phyloP scores from a whole-genome alignment of 2,113 vertebrate genomes.

The Catharus fuscescens region DNA sequence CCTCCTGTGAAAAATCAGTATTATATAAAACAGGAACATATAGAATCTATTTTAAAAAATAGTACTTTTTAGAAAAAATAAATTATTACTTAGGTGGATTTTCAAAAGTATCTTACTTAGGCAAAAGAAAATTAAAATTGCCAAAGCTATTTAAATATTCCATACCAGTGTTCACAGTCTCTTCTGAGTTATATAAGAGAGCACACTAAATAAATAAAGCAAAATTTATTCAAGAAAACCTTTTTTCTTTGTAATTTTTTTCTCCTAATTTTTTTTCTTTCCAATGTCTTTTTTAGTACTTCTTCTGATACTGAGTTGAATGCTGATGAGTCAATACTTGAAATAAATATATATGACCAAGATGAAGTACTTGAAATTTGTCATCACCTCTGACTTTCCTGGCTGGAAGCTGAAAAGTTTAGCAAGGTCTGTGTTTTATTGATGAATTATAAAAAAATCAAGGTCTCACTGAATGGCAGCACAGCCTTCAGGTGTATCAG shows the following conservation, averaged over 20 bases:
- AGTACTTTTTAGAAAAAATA: not conserved
- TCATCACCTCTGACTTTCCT: not conserved
- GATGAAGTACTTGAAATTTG: not conserved
- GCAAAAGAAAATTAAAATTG: not conserved
- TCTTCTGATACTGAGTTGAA: not conserved
- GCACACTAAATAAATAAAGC: not conserved
- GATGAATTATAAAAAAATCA: not conserved
- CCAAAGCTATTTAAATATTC: not conserved
- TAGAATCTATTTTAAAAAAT: not conserved
- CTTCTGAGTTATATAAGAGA: not conserved
- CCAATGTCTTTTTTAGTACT: not conserved
- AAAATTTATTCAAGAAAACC: not conserved
- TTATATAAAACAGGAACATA: not conserved
- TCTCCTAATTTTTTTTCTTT: not conserved
- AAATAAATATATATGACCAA: not conserved
- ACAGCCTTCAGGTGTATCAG: not conserved
- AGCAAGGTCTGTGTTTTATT: not conserved
- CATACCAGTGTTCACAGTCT: not conserved
- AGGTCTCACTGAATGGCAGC: not conserved
- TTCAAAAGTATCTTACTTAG: not conserved
- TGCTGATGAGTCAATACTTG: not conserved
- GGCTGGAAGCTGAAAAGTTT: not conserved
- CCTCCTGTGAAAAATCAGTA: not conserved
- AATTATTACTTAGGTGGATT: not conserved
- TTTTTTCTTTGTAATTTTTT: not conserved